Base-by-base conservation (phyloP, 1,140 invertebrate genomes). In the Drosophila kohkoa region DNA sequence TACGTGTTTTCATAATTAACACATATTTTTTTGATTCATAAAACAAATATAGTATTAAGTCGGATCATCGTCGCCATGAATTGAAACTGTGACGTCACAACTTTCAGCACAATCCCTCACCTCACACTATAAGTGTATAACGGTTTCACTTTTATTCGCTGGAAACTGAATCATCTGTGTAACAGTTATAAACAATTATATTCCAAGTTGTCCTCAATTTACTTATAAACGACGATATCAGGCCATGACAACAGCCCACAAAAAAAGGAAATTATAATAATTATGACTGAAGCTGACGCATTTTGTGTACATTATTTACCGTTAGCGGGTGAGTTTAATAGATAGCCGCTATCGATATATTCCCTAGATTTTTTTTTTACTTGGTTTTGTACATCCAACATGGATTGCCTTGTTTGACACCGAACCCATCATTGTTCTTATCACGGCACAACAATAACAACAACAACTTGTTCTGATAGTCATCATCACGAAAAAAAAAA, bases 61-160 rank as follows among this genome's bases (percentile, higher is more conserved):
- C 55, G 59, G 51, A 10, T 25, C 28, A 13, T 16, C 30, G 8
- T 16, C 7, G 32, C n/a, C 13, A 35, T 15, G 28, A 35, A 5
- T 32, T 30, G 16, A 0, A 57, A 45, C 38, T 25, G 45, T 67
- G 64, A 57, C 51, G 63, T 66, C 49, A 11, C 32, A 28, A 13
- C 25, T 32, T 49, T 49, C 3, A 3, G n/a, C 32, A 35, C 6
- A 35, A 41, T 25, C 20, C 20, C 20, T 25, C 32, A 5, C 5
- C 32, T 32, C 7, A 38, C 35, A 38, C 35, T 38, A 38, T 38
- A 7, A 3, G 20, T 25, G 10, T 0, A 16, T 51, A 45, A 30
- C 16, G 45, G 75, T 85, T 85, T 85, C 82, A 86, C 82, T 86
- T 81, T 81, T 81, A 78, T 85, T 85, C 77, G 45, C 74, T 45